phyloP scores from a whole-genome alignment of 1,140 invertebrate genomes.

The Trissolcus basalis region DNA sequence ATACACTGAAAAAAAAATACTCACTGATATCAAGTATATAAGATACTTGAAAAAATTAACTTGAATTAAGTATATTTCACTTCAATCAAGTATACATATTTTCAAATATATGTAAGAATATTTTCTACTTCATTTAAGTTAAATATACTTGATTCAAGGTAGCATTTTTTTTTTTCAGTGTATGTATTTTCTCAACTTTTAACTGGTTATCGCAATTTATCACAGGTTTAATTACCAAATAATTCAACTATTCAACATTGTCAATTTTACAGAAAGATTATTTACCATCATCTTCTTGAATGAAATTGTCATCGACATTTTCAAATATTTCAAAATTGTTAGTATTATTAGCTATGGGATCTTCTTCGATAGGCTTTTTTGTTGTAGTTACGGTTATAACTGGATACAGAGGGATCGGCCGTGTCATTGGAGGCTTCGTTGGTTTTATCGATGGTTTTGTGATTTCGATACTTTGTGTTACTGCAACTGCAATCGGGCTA shows the following conservation, averaged over 20 bases:
- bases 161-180: too few species aligned
- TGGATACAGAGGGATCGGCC: constrained; percentile 70
- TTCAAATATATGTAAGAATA: too few species aligned
- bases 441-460: constrained; percentile 63
- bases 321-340: constrained; percentile 59
- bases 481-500: too few species aligned
- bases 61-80: background rate
- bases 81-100: too few species aligned
- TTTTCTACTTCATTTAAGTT: too few species aligned
- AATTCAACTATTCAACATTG: constrained; percentile 3
- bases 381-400: constrained; percentile 60
- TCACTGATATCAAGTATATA: too few species aligned
- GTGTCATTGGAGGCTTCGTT: constrained; percentile 66
- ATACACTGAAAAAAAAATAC: too few species aligned
- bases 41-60: background rate
- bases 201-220: too few species aligned
- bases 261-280: constrained; percentile 1
- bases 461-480: constrained; percentile 7
- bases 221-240: too few species aligned
- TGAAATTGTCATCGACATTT: constrained; percentile 70
- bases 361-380: constrained; percentile 41
- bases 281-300: constrained; percentile 71
- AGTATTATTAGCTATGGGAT: constrained; percentile 54
- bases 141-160: too few species aligned
- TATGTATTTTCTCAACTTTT: too few species aligned